phyloP scores from a whole-genome alignment of 1,140 invertebrate genomes.

The Chymomyza costata region DNA sequence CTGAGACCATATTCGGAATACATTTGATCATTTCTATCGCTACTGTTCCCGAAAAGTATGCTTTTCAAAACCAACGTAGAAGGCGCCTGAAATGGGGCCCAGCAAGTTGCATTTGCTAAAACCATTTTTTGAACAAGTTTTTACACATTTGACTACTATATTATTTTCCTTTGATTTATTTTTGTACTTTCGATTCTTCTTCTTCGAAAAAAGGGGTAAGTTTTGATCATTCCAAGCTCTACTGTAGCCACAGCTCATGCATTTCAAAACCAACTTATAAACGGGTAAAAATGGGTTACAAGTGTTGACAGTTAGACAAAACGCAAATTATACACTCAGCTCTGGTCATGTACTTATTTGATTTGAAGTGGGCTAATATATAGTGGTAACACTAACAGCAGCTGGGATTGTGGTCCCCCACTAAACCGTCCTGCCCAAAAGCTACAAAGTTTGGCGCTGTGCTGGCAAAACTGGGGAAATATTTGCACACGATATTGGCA shows the following conservation, averaged over 20 bases:
- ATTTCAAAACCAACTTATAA: conserved; percentile 47
- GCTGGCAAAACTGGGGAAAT: conserved; percentile 55
- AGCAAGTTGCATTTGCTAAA: too few relatives aligned
- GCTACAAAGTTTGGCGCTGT: conserved; percentile 49
- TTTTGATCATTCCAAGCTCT: background rate
- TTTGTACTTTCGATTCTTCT: too few relatives aligned
- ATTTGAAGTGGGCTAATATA: conserved; percentile 11
- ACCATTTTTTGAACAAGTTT: too few relatives aligned
- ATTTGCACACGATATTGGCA: conserved; percentile 69
- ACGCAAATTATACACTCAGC: conserved; percentile 65
- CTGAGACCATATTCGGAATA: too few relatives aligned
- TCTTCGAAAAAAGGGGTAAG: background rate
- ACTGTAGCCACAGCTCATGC: conserved; percentile 29
- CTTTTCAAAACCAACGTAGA: too few relatives aligned
- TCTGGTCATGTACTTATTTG: conserved; percentile 33
- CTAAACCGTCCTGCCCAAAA: conserved; percentile 36
- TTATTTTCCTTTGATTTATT: too few relatives aligned
- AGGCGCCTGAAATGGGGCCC: too few relatives aligned
- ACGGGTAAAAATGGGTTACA: conserved; percentile 65
- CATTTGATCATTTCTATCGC: too few relatives aligned
- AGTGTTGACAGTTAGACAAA: conserved; percentile 69
- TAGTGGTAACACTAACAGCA: conserved; percentile 1
- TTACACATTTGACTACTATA: too few relatives aligned
- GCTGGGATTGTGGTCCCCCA: background rate
- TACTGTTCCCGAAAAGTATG: too few relatives aligned